phyloP scores from a whole-genome alignment of 92 coral and sea anemone genomes.

The Porites cylindrica region DNA sequence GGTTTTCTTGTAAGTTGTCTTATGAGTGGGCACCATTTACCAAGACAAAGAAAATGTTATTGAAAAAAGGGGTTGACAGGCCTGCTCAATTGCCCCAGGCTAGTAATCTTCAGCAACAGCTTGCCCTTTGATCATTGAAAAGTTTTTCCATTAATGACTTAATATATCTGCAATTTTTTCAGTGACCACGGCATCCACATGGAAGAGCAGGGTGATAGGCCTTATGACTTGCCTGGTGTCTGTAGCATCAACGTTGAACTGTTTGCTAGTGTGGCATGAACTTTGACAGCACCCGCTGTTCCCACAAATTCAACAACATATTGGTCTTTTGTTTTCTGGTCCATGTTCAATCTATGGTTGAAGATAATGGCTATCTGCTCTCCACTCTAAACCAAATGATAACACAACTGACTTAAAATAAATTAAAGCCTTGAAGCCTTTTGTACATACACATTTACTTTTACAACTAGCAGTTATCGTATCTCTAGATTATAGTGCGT shows the following conservation, averaged over 20 bases:
- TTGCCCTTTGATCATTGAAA: no score
- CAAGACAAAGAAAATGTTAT: no score
- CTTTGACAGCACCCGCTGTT: slow-evolving; percentile 52
- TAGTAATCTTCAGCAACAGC: no score
- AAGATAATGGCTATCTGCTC: slow-evolving; percentile 64
- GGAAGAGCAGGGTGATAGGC: no score
- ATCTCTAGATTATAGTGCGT: no score
- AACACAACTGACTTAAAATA: not conserved
- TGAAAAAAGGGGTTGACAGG: no score
- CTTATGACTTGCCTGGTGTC: slow-evolving; percentile 62
- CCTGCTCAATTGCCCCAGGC: no score
- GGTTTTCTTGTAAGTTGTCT: no score
- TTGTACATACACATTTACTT: not conserved
- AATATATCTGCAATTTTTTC: no score
- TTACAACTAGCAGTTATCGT: not conserved
- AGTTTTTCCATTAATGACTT: no score
- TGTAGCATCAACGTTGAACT: slow-evolving; percentile 56
- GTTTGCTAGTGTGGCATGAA: slow-evolving; percentile 52
- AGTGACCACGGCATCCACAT: no score
- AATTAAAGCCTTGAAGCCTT: not conserved
- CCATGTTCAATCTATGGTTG: slow-evolving; percentile 34
- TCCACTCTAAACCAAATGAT: slow-evolving; percentile 21
- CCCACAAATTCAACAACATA: slow-evolving; percentile 70
- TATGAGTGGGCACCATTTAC: no score
- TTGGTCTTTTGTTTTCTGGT: slow-evolving; percentile 30